phyloP scores from a whole-genome alignment of 2,888 invertebrate genomes.

The Himalopsyche tibetana region DNA sequence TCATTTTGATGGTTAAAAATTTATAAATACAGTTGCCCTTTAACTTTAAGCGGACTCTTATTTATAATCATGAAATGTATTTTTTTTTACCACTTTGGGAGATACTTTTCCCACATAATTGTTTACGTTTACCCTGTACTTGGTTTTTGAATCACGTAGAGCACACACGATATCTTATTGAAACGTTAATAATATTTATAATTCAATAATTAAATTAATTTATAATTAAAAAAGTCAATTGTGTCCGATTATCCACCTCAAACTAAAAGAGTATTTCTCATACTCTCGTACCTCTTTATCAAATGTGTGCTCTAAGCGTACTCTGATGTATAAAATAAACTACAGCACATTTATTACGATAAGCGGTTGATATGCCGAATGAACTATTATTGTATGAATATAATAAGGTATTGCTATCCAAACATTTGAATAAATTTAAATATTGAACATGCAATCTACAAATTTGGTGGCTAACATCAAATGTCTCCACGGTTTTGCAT shows the following conservation, averaged over 20 bases:
- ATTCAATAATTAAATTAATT: too few relatives aligned
- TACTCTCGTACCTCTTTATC: not conserved
- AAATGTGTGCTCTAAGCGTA: not conserved
- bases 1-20: too few relatives aligned
- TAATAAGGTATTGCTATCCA: slow-evolving; percentile 29
- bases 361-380: slow-evolving; percentile 32
- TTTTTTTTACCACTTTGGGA: too few relatives aligned
- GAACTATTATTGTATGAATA: slow-evolving; percentile 14
- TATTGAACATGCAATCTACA: slow-evolving; percentile 35
- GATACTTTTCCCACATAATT: too few relatives aligned
- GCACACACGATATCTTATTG: not conserved
- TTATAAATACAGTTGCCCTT: too few relatives aligned
- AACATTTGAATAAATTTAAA: slow-evolving; percentile 39
- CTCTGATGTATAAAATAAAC: not conserved
- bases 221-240: too few relatives aligned
- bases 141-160: not conserved
- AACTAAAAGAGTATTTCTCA: too few relatives aligned
- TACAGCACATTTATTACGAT: not conserved
- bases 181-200: too few relatives aligned
- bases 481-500: slow-evolving; percentile 51
- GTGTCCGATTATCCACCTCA: too few relatives aligned
- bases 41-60: too few relatives aligned
- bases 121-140: too few relatives aligned
- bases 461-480: slow-evolving; percentile 43
- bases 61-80: too few relatives aligned